phyloP scores from a whole-genome alignment of 1,140 invertebrate species.

The Aphelinus certus region DNA sequence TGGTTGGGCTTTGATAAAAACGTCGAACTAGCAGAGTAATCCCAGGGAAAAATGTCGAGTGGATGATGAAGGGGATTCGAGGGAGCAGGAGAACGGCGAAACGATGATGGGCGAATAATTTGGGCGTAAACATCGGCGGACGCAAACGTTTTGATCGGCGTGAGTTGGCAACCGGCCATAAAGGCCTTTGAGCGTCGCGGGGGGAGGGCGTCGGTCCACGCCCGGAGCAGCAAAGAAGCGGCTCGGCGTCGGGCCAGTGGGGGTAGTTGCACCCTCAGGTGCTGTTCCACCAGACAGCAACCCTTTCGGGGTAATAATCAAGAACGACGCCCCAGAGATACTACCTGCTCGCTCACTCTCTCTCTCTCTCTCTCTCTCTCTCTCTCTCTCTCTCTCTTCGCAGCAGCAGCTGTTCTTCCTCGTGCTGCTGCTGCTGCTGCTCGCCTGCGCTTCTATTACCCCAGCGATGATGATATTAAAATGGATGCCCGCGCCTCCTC shows the following conservation, averaged over 20 bases:
- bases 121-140: constrained; percentile 30
- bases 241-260: too few species aligned
- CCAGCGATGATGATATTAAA: constrained; percentile 59
- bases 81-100: too few species aligned
- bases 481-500: constrained; percentile 22
- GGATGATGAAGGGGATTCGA: too few species aligned
- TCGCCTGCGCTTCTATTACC: constrained; percentile 51
- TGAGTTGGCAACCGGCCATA: constrained; percentile 46
- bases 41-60: too few species aligned
- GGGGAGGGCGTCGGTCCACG: constrained; percentile 37
- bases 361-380: constrained; percentile 7
- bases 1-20: too few species aligned
- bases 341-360: constrained; percentile 43
- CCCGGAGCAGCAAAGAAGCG: constrained; percentile 29
- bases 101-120: constrained; percentile 4
- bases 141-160: constrained; percentile 29
- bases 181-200: constrained; percentile 43
- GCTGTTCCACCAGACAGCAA: constrained; percentile 55
- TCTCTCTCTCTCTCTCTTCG: constrained; percentile 12
- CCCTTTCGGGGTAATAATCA: constrained; percentile 64
- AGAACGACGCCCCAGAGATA: constrained; percentile 61
- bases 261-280: constrained; percentile 59
- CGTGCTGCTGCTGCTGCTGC: not conserved
- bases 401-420: too few species aligned
- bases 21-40: too few species aligned